Base-by-base conservation (phyloP, 2,888 invertebrate genomes). In the Amblyjoppa fuscipennis region DNA sequence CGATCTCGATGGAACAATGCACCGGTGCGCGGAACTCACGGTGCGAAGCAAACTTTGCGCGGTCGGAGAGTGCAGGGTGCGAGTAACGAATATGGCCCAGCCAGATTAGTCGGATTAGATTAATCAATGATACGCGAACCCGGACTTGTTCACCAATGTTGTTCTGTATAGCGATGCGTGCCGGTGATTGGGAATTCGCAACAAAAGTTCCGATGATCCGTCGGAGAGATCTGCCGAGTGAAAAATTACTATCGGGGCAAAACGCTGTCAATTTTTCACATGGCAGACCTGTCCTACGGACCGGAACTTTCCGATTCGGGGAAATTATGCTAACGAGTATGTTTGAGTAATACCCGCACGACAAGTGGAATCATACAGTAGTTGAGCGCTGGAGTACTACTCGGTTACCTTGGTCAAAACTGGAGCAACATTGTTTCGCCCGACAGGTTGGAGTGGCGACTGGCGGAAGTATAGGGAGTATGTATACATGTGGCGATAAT, bases 41-140 rank as follows among this genome's bases (percentile, higher is more conserved):
- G 59, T 59, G 28, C 76, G 31, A 31, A 83, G 64, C 79, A 83
- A 85, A 85, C 80, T 85, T 83, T 73, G 56, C 75, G 53, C 68
- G 76, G 51, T 41, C 61, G 41, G 79, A 83, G 82, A 83, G 38
- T 28, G 56, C 74, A 74, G 13, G 13, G 45, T 49, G 45, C 13
- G 45, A 49, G 16, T 4, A 3, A 4, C 16, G 45, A 49, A 49
- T 49, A 16, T 16, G 45, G 45, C 45, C 3, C 45, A 49, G 45
- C 45, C 45, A 16, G 45, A 49, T 49, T 16, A 16, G 45, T 16
- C 45, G 13, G 45, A 49, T 49, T 49, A 49, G 45, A 49, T 49
- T 16, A 49, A 49, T 49, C 45, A 16, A 49, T 49, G 45, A 49
- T 16, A 16, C 16, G 45, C 16, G 13, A 4, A 16, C 16, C 45